Base-by-base conservation (phyloP, 2,797 vertebrate genomes). In the Spatula versicolor region DNA sequence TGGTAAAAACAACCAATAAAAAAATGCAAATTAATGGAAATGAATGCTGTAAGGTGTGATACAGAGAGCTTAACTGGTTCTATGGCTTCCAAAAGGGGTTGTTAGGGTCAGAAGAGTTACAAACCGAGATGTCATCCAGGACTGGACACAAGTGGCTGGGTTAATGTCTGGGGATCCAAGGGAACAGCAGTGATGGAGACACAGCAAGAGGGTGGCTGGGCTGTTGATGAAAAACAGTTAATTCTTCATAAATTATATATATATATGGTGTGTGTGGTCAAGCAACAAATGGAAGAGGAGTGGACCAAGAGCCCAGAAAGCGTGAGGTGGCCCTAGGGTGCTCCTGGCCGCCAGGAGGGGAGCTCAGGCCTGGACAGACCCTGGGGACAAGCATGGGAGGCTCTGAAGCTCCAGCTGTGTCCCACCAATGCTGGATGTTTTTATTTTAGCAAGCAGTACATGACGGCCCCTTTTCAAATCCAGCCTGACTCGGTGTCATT, bases 241-340 rank as follows among this genome's bases (percentile, higher is more conserved):
- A 60, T 68, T 71, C 20, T 43, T 7, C 75, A 86, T 48, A 52
- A 78, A 28, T 13, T 30, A 45, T 23, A 50, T 50, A 72, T 72
- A 81, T 33, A 33, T n/a, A 60, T 28, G 5, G 3, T 9, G 30
- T 52, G 39, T 69, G 35, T 22, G 77, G 95, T 86, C 54, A 74
- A 96, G 75, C 41, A 30, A 46, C 68, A 77, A 83, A 60, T 30
- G 31, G 76, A 86, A 88, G 85, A 92, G 67, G 86, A 62, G 50
- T 68, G 11, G 19, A 89, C 9, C 56, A 64, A 93, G 59, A 83
- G 12, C 41, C 43, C 55, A 63, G 66, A 90, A 94, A 46, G 39
- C 1, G 3, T 54, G 52, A 92, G 26, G 28, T 20, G 12, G 46
- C 8, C 80, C 46, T 66, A 66, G 48, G 20, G 45, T 73, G 33